These are phyloP conservation scores for Lepus europaeus DNA, from an alignment of 2,113 vertebrate species.

Conservation along the genomic window DNA sequence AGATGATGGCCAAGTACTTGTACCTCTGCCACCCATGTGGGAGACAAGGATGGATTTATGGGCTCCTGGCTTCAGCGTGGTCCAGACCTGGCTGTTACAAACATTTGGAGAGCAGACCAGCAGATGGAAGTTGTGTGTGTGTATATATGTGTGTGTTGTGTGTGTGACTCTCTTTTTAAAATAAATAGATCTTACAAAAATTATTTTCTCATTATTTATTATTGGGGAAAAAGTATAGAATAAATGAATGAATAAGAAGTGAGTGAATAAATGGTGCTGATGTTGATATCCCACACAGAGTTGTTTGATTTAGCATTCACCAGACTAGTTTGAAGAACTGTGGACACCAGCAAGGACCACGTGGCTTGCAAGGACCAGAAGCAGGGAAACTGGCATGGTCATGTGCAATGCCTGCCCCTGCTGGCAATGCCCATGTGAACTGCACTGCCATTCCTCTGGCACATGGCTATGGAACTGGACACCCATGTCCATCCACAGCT, in stretches of 20 bases:
- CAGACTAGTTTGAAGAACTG: background rate
- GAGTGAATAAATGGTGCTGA: background rate
- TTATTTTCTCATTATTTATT: slow-evolving; percentile 1
- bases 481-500: background rate
- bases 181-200: no score
- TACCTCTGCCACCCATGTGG: no score
- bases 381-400: background rate
- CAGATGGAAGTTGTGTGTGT: no score
- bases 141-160: no score
- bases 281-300: background rate
- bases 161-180: no score
- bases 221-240: background rate
- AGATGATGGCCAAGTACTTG: no score
- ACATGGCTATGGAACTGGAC: background rate
- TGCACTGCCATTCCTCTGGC: background rate
- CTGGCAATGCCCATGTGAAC: background rate
- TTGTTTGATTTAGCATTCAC: background rate
- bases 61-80: no score
- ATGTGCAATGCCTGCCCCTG: background rate
- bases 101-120: no score
- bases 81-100: no score
- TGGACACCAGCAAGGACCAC: background rate
- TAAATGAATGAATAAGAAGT: background rate
- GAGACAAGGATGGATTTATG: no score
- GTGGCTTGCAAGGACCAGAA: background rate